A percentile compares a stretch with the other conserved stretches of the same genome.
These are phyloP conservation scores for Trachelus tabidus DNA, from an alignment of 2,888 invertebrate species.

Conservation along the genomic window DNA sequence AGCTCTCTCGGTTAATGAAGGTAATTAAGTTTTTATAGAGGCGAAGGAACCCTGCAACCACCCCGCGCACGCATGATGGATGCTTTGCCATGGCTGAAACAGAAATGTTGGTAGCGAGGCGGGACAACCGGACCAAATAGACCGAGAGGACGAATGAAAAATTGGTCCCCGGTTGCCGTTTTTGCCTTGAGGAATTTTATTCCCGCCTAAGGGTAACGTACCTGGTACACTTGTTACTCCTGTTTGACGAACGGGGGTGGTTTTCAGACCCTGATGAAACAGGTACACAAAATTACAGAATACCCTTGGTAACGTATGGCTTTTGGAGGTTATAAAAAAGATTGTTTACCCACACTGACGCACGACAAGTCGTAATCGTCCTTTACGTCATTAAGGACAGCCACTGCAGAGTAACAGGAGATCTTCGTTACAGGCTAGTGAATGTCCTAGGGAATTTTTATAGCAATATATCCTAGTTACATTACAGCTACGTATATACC, in stretches of 20 bases:
- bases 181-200: conserved; percentile 2
- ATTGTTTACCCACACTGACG: background rate
- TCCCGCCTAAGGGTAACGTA: background rate
- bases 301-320: background rate
- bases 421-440: background rate
- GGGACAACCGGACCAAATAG: conserved; percentile 35
- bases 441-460: background rate
- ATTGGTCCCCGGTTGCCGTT: conserved; percentile 38
- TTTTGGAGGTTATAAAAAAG: background rate
- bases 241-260: conserved; percentile 8
- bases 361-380: conserved; percentile 16
- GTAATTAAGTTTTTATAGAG: conserved; percentile 63
- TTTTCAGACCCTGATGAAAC: background rate
- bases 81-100: conserved; percentile 4
- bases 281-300: background rate
- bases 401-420: conserved; percentile 32
- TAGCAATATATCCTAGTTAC: background rate
- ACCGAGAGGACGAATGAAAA: conserved; percentile 52
- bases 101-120: conserved; percentile 3
- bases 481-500: background rate
- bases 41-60: conserved; percentile 8
- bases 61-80: conserved; percentile 9
- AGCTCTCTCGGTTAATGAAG: conserved; percentile 59
- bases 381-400: conserved; percentile 45
- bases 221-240: conserved; percentile 36